Percentiles rank a stretch among this genome's conserved stretches.
Evolutionary conservation across 2,113 vertebrate genomes (phyloP).

Genomic region (Struthidea cinerea): DNA sequence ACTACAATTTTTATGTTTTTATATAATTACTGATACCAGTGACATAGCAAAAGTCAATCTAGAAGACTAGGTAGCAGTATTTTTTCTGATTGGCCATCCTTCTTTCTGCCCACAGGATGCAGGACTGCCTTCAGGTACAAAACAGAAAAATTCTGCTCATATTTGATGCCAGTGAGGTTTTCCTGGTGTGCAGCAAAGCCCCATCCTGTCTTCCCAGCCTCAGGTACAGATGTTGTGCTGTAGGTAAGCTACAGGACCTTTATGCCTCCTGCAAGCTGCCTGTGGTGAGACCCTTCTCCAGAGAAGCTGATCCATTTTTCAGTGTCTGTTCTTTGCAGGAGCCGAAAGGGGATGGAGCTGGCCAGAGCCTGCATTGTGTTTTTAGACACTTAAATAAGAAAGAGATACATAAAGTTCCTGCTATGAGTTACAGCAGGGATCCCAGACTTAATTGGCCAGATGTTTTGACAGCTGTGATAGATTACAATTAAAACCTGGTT

Average conservation of each 20-base stretch:
- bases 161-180: neutral
- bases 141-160: neutral
- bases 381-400: neutral
- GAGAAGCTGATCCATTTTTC: neutral
- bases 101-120: neutral
- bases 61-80: neutral
- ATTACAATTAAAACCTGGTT: neutral
- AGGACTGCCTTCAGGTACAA: neutral
- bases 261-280: neutral
- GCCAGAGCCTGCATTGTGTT: neutral
- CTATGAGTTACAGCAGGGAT: neutral
- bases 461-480: neutral
- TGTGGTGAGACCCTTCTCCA: neutral
- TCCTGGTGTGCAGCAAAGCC: neutral
- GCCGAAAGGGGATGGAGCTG: neutral
- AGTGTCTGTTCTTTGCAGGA: neutral
- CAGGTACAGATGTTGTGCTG: neutral
- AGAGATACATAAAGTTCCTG: neutral
- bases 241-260: neutral
- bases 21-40: neutral
- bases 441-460: neutral
- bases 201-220: neutral
- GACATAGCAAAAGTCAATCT: neutral
- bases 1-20: neutral
- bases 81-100: neutral